Evolutionary conservation across 1,140 invertebrate genomes (phyloP).

Genomic region (Campodea augens): DNA sequence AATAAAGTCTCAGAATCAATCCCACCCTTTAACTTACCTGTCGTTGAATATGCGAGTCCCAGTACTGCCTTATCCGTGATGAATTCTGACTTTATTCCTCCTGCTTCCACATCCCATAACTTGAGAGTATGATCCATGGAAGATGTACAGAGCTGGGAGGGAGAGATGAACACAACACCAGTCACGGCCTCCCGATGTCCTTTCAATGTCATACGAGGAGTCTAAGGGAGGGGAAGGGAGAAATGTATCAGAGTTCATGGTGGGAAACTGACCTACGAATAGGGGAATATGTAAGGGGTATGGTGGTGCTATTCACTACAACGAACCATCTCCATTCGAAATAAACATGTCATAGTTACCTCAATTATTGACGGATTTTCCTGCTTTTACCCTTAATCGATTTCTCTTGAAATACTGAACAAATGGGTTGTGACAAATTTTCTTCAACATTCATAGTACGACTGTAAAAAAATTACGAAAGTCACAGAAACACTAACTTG

Average conservation of each 20-base stretch:
- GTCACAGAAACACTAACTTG: neutral
- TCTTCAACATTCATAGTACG: neutral
- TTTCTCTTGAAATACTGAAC: too few relatives aligned
- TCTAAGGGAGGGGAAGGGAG: too few relatives aligned
- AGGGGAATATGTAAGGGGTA: conserved; percentile 18
- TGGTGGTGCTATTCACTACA: neutral
- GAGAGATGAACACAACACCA: conserved; percentile 59
- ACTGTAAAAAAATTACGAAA: neutral
- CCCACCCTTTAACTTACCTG: conserved; percentile 39
- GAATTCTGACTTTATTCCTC: conserved; percentile 58
- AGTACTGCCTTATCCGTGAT: conserved; percentile 78
- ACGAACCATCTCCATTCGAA: too few relatives aligned
- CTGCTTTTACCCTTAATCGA: too few relatives aligned
- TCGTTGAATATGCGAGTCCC: conserved; percentile 76
- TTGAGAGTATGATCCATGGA: conserved; percentile 92
- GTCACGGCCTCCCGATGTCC: conserved; percentile 85
- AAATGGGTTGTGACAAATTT: too few relatives aligned
- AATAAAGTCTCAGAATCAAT: too few relatives aligned
- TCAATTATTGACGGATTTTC: too few relatives aligned
- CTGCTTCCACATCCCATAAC: conserved; percentile 76
- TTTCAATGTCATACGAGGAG: conserved; percentile 67
- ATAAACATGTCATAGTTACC: too few relatives aligned
- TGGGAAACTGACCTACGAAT: too few relatives aligned
- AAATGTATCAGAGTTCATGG: too few relatives aligned
- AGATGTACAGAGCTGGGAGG: conserved; percentile 50